Evolutionary conservation across 2,888 invertebrate genomes (phyloP).

Genomic region (Lepidonotus clava): DNA sequence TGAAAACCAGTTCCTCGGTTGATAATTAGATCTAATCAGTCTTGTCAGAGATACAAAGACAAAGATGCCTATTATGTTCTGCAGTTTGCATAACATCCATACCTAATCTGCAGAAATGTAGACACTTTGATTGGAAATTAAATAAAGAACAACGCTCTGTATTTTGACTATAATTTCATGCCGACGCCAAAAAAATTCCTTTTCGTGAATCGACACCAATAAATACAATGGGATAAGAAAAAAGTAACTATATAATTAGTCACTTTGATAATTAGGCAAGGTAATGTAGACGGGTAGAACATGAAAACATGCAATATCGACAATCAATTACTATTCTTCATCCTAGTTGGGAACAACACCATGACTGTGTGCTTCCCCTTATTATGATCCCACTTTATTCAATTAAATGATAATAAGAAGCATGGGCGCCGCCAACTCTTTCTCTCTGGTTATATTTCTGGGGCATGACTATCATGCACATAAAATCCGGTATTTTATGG

Average conservation of each 20-base stretch:
- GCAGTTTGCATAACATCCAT: too few relatives aligned
- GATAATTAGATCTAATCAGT: too few relatives aligned
- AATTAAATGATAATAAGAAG: conserved; percentile 49
- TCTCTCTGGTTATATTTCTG: conserved; percentile 26
- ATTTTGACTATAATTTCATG: too few relatives aligned
- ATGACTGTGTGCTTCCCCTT: background rate
- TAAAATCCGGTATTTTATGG: too few relatives aligned
- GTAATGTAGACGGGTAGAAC: background rate
- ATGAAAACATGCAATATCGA: conserved; percentile 46
- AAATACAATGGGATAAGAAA: background rate
- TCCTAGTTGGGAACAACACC: background rate
- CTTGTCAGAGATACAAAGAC: too few relatives aligned
- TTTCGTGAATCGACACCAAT: background rate
- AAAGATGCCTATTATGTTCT: too few relatives aligned
- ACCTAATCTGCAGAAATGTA: too few relatives aligned
- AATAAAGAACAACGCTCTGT: too few relatives aligned
- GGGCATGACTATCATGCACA: too few relatives aligned
- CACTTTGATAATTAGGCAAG: conserved; percentile 7
- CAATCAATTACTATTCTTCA: conserved; percentile 11
- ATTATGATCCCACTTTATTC: conserved; percentile 38
- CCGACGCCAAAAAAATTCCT: too few relatives aligned
- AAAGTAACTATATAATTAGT: conserved; percentile 27
- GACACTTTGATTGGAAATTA: too few relatives aligned
- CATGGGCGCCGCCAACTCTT: background rate
- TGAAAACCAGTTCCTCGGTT: too few relatives aligned